Conservation (phyloP, 2,888 invertebrate species). For the Lepidochrysops patricia region DNA sequence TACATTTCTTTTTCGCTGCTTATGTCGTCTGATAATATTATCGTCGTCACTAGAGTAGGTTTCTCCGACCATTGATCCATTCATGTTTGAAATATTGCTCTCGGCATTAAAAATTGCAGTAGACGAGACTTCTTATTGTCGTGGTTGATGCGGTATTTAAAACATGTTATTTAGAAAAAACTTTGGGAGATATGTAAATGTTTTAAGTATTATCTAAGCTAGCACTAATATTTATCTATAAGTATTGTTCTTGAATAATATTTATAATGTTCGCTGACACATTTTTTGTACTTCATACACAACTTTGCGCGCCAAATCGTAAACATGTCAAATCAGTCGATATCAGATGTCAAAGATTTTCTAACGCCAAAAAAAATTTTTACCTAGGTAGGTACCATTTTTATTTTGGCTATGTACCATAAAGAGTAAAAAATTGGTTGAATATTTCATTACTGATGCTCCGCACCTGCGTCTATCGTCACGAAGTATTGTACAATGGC, state of each 20-base stretch:
- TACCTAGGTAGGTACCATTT: too few species aligned
- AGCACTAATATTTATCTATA: too few species aligned
- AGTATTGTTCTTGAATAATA: too few species aligned
- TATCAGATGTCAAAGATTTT: too few species aligned
- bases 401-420: not conserved
- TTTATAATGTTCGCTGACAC: too few species aligned
- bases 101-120: not conserved
- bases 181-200: not conserved
- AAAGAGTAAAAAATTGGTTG: too few species aligned
- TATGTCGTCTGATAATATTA: constrained; percentile 30
- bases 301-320: not conserved
- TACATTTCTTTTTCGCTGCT: constrained; percentile 29
- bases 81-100: not conserved
- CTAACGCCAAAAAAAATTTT: too few species aligned
- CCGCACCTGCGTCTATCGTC: too few species aligned
- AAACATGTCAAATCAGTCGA: not conserved
- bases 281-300: not conserved
- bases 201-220: not conserved
- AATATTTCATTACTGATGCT: too few species aligned
- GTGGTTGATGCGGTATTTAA: too few species aligned
- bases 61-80: not conserved
- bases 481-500: too few species aligned
- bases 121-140: not conserved
- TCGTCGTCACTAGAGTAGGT: constrained; percentile 30
- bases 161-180: not conserved